Percentiles rank a stretch among this genome's conserved stretches.
These are phyloP conservation scores for Ciconia maguari DNA, from an alignment of 2,113 vertebrate species.

Conservation along the genomic window DNA sequence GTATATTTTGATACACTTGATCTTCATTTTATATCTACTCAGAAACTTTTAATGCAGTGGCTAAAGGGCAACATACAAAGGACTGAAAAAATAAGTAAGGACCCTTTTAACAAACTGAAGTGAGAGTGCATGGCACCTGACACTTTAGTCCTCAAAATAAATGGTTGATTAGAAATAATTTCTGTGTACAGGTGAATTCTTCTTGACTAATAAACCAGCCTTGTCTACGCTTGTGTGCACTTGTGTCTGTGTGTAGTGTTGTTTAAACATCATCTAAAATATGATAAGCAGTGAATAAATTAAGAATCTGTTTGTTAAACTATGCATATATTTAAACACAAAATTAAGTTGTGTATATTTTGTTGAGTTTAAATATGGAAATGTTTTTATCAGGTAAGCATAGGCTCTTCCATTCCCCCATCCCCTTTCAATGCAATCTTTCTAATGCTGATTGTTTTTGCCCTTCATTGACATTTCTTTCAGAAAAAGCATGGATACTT, in stretches of 20 bases:
- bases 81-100: neutral
- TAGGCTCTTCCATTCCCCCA: neutral
- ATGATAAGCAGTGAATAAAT: slow-evolving; percentile 64
- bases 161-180: neutral
- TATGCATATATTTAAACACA: slow-evolving; percentile 47
- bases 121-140: neutral
- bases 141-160: neutral
- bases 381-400: neutral
- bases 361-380: slow-evolving; percentile 12
- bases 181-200: slow-evolving; percentile 7
- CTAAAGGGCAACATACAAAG: neutral
- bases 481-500: slow-evolving; percentile 16
- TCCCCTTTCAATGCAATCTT: neutral
- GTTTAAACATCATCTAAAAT: slow-evolving; percentile 56
- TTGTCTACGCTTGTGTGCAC: neutral
- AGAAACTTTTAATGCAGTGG: neutral
- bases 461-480: slow-evolving; percentile 43
- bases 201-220: neutral
- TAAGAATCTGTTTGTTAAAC: slow-evolving; percentile 61
- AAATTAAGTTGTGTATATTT: slow-evolving; percentile 41
- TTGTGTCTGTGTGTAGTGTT: neutral
- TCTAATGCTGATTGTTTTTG: neutral
- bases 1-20: neutral
- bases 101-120: neutral
- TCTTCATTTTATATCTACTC: neutral